These are phyloP conservation scores for Dendroctonus valens DNA, from an alignment of 1,140 invertebrate species.

Conservation along the genomic window DNA sequence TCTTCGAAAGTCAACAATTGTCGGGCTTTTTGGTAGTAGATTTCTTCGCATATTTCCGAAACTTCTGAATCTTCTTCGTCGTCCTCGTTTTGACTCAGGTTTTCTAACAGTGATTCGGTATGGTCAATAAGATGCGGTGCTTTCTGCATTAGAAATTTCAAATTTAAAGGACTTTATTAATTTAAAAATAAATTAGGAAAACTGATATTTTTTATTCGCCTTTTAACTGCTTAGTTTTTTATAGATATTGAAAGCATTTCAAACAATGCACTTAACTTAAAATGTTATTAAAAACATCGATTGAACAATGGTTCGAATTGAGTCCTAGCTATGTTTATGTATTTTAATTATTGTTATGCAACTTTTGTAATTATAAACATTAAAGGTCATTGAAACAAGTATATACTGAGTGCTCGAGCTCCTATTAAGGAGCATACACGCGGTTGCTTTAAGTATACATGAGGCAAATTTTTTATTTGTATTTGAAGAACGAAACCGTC, in stretches of 20 bases:
- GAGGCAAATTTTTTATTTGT: too few species aligned
- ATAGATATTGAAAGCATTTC: neutral
- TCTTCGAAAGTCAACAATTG: conserved; percentile 58
- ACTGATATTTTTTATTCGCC: neutral
- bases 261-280: neutral
- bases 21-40: conserved; percentile 51
- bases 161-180: conserved; percentile 3
- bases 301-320: neutral
- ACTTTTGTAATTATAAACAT: too few species aligned
- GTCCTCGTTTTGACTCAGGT: conserved; percentile 24
- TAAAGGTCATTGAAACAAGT: too few species aligned
- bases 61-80: conserved; percentile 10
- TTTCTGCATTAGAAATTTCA: conserved; percentile 12
- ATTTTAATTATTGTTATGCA: neutral
- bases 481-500: too few species aligned
- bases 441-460: too few species aligned
- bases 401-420: too few species aligned
- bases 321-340: neutral
- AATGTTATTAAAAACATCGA: neutral
- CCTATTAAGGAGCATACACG: too few species aligned
- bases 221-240: neutral
- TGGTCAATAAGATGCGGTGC: conserved; percentile 28
- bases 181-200: neutral
- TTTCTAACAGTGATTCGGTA: conserved; percentile 37
- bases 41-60: conserved; percentile 26